A percentile compares a stretch with the other conserved stretches of the same genome.
Evolutionary conservation across 2,888 invertebrate species (phyloP).

Genomic region (Drosophila longiperda): DNA sequence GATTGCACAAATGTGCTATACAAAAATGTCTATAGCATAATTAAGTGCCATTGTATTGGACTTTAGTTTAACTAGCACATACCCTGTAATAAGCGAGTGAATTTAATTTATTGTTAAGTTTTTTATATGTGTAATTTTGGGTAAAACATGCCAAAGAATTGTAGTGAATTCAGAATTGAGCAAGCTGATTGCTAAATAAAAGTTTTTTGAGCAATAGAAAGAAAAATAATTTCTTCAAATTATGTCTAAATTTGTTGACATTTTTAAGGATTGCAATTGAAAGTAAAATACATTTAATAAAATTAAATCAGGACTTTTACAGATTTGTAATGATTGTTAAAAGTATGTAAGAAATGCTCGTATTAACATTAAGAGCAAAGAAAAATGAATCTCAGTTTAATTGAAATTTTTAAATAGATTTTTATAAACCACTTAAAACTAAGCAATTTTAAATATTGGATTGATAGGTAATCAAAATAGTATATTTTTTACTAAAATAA

Average conservation of each 20-base stretch:
- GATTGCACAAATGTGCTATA: conserved; percentile 48
- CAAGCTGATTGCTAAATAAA: background rate
- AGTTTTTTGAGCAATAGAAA: background rate
- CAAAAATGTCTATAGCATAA: conserved; percentile 49
- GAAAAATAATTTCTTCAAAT: background rate
- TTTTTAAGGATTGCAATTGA: too few relatives aligned
- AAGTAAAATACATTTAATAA: too few relatives aligned
- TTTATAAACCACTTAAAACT: background rate
- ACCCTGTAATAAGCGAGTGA: conserved; percentile 6
- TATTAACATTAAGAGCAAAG: background rate
- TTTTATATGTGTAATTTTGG: background rate
- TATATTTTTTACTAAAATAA: background rate
- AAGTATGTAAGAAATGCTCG: background rate
- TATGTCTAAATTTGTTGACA: background rate
- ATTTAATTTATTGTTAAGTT: background rate
- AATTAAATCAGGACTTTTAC: too few relatives aligned
- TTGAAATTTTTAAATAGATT: background rate
- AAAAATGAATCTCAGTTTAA: background rate
- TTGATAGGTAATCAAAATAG: background rate
- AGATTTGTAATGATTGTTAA: background rate
- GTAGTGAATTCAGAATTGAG: background rate
- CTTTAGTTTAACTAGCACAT: conserved; percentile 4
- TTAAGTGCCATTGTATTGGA: conserved; percentile 35
- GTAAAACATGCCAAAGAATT: background rate
- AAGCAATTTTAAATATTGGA: background rate